These are phyloP conservation scores for Mnemiopsis leidyi DNA, from an alignment of 37 sponge, comb jelly and placozoan species.

Conservation along the genomic window DNA sequence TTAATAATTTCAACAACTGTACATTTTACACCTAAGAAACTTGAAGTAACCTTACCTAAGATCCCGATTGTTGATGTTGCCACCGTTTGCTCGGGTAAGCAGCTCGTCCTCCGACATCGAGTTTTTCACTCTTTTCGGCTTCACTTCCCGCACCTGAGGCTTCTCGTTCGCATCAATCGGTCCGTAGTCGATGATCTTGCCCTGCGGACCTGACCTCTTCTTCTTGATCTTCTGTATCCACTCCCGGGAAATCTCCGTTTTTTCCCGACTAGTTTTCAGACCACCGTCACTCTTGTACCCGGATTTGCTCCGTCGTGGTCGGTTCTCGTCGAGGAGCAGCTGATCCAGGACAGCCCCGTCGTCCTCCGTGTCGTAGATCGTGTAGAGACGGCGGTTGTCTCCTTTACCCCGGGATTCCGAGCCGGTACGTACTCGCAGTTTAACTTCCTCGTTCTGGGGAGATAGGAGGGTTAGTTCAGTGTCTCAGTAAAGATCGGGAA, in stretches of 20 bases:
- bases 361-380: conserved; percentile 63
- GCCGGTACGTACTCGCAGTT: conserved; percentile 1
- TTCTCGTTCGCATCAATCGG: conserved; percentile 3
- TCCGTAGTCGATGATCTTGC: conserved; percentile 61
- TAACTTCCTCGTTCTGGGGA: not conserved
- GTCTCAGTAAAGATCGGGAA: too few species aligned
- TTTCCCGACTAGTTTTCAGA: not conserved
- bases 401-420: conserved; percentile 19
- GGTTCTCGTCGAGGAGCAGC: not conserved
- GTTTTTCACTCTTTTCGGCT: conserved; percentile 46
- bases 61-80: not conserved
- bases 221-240: conserved; percentile 62
- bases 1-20: too few species aligned
- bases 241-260: conserved; percentile 57
- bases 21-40: too few species aligned
- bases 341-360: conserved; percentile 23
- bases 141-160: conserved; percentile 27
- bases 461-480: not conserved
- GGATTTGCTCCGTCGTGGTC: conserved; percentile 9
- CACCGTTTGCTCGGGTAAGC: not conserved
- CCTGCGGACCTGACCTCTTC: not conserved
- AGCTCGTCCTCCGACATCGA: conserved; percentile 64
- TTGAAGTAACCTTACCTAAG: too few species aligned
- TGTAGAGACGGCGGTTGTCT: conserved; percentile 39
- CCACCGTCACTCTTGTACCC: conserved; percentile 51